phyloP scores from a whole-genome alignment of 2,113 vertebrate species.

The Okapia johnstoni region DNA sequence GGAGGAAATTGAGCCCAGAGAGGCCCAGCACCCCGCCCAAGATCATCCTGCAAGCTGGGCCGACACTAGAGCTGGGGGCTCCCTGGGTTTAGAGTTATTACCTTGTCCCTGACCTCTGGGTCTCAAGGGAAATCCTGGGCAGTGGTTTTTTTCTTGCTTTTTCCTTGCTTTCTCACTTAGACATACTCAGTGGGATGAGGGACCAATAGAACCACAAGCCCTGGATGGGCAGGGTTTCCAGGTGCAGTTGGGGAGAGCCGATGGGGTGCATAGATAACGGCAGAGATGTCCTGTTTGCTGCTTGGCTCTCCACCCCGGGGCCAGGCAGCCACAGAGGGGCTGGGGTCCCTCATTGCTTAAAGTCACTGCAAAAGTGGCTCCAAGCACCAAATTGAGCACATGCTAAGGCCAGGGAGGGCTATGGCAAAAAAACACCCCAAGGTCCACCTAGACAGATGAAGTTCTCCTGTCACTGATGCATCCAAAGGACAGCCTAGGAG shows the following conservation, averaged over 20 bases:
- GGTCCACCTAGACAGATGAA: not conserved
- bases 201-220: not conserved
- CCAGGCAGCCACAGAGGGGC: not conserved
- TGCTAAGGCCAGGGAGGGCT: not conserved
- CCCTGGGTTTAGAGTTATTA: not conserved
- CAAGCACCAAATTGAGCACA: not conserved
- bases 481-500: not conserved
- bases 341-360: not conserved
- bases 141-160: not conserved
- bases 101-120: rapidly evolving
- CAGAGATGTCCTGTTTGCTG: not conserved
- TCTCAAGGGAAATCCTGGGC: not conserved
- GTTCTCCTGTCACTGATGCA: not conserved
- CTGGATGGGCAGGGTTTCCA: not conserved
- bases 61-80: not conserved
- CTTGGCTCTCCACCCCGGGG: not conserved
- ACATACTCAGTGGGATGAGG: not conserved
- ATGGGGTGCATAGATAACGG: rapidly evolving
- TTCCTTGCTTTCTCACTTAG: not conserved
- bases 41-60: not conserved
- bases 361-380: not conserved
- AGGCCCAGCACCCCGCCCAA: not conserved
- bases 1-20: not conserved
- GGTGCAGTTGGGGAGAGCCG: not conserved
- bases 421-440: not conserved